phyloP scores from a whole-genome alignment of 2,113 vertebrate genomes.

The Chaetorhynchus papuensis region DNA sequence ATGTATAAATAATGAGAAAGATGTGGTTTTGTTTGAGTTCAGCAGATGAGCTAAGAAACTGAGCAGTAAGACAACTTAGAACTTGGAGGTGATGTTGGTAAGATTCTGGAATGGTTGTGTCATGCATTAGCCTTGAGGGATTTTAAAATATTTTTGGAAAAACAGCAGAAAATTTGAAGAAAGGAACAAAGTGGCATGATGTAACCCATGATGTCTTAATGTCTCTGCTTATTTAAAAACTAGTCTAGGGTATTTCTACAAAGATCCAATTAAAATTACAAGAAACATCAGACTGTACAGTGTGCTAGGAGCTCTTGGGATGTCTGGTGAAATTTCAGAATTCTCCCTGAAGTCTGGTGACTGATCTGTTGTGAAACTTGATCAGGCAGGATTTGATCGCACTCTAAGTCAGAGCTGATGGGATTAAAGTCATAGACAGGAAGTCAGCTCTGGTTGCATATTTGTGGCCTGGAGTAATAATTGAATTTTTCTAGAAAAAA shows the following conservation, averaged over 20 bases:
- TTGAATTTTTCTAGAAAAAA: constrained; percentile 25
- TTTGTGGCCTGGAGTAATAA: constrained; percentile 40
- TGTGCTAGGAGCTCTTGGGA: neutral
- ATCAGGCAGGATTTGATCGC: constrained; percentile 17
- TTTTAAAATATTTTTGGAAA: neutral
- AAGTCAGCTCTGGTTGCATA: constrained; percentile 42
- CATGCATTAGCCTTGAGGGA: neutral
- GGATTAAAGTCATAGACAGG: constrained; percentile 40
- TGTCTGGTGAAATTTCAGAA: constrained; percentile 29
- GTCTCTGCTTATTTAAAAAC: neutral
- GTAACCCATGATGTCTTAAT: neutral
- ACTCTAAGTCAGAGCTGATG: neutral
- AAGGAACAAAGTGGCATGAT: neutral
- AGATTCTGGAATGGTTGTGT: neutral
- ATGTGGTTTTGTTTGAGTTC: neutral
- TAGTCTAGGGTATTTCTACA: neutral
- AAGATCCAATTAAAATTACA: neutral
- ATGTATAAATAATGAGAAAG: neutral
- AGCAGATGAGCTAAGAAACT: neutral
- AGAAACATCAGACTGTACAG: neutral
- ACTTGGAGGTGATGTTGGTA: neutral
- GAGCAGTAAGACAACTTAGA: neutral
- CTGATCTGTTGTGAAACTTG: constrained; percentile 26
- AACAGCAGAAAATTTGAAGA: neutral
- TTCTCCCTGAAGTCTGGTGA: constrained; percentile 15